Percentiles rank a stretch among this genome's conserved stretches.
Conservation (phyloP, 1,140 invertebrate genomes). For the Liolophura sinensis region DNA sequence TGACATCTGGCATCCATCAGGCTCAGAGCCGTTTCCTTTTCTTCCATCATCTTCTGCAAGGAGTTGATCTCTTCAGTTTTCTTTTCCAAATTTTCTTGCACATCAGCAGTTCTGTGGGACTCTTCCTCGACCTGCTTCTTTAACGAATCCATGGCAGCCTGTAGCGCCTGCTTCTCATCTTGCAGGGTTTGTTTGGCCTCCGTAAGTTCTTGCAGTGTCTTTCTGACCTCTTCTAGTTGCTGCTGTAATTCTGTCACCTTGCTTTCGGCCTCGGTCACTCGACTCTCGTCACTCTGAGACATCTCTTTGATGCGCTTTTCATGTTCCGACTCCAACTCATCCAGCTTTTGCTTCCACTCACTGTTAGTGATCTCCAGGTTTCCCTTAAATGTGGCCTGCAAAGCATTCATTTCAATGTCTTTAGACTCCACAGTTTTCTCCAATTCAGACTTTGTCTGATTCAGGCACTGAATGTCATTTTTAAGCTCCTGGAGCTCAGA, state of each 20-base stretch:
- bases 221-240: neutral
- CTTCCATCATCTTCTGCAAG: neutral
- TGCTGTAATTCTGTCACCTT: neutral
- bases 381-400: neutral
- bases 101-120: too few species aligned
- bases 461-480: neutral
- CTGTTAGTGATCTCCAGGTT: neutral
- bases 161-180: too few species aligned
- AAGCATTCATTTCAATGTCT: too few species aligned
- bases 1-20: constrained; percentile 9
- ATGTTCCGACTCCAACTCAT: neutral
- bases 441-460: neutral
- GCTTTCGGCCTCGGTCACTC: constrained; percentile 3
- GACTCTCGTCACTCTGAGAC: neutral
- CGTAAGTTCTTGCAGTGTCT: neutral
- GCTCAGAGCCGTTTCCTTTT: constrained; percentile 9
- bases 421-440: neutral
- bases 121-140: neutral
- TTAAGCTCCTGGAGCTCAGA: too few species aligned
- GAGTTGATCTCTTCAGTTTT: constrained; percentile 16
- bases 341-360: neutral
- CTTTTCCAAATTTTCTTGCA: constrained; percentile 1
- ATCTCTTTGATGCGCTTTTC: neutral
- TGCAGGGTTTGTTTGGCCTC: too few species aligned
- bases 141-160: too few species aligned